These are phyloP conservation scores for Tachyglossus aculeatus DNA, from an alignment of 2,797 vertebrate species.

Conservation along the genomic window DNA sequence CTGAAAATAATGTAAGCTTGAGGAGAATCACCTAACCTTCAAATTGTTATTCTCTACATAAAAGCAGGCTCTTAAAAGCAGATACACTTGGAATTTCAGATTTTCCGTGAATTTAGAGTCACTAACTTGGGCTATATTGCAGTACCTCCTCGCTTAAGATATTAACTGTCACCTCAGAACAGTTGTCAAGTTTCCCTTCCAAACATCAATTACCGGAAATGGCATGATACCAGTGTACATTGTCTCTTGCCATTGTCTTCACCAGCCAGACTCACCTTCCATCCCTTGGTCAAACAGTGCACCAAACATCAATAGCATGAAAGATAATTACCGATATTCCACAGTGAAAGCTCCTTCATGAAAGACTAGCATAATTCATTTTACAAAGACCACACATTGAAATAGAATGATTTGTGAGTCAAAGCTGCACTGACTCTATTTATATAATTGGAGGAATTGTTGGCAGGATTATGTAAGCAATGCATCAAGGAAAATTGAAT, in stretches of 20 bases:
- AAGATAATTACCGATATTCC: neutral
- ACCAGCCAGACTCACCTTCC: neutral
- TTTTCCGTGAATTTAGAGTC: neutral
- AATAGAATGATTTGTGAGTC: neutral
- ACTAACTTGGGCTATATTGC: neutral
- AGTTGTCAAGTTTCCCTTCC: neutral
- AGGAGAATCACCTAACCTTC: neutral
- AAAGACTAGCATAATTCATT: neutral
- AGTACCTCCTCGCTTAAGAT: neutral
- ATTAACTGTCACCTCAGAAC: neutral
- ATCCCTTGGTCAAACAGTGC: neutral
- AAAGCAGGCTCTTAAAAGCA: neutral
- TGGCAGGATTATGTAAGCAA: neutral
- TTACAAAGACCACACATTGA: neutral
- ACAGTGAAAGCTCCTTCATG: neutral
- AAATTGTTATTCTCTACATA: neutral
- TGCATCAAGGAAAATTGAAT: neutral
- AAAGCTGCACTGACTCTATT: neutral
- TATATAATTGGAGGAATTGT: neutral
- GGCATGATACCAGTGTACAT: neutral
- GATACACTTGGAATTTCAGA: neutral
- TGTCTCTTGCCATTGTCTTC: neutral
- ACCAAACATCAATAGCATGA: neutral
- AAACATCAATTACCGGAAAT: neutral
- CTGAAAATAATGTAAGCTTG: neutral